These are phyloP conservation scores for Spialia ferax DNA, from an alignment of 2,888 invertebrate genomes.

Conservation along the genomic window DNA sequence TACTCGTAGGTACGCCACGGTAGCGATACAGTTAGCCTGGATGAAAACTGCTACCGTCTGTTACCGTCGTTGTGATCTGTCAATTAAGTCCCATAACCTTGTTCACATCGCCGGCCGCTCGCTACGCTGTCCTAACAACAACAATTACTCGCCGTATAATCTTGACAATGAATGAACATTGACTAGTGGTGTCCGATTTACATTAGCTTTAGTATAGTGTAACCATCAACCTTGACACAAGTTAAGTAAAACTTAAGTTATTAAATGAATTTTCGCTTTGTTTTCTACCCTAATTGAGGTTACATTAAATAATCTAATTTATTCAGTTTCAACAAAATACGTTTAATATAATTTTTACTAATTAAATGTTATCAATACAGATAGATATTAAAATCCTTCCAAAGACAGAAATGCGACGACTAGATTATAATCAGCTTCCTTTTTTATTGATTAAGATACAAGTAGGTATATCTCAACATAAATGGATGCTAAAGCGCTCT, in stretches of 20 bases:
- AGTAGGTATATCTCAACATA: no score
- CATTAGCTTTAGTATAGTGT: background rate
- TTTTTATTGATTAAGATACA: no score
- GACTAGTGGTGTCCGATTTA: constrained; percentile 20
- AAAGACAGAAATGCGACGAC: no score
- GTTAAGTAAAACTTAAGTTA: background rate
- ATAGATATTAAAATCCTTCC: no score
- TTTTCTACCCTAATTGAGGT: constrained; percentile 56
- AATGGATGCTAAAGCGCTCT: no score
- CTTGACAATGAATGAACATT: constrained; percentile 39
- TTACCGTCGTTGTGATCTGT: constrained; percentile 60
- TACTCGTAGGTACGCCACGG: no score
- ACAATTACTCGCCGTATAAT: constrained; percentile 51
- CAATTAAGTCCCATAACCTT: constrained; percentile 76
- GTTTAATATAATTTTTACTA: no score
- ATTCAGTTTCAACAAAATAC: no score
- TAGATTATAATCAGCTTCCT: no score
- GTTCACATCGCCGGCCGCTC: constrained; percentile 66
- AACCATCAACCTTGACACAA: background rate
- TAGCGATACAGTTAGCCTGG: constrained; percentile 77
- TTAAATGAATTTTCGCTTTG: background rate
- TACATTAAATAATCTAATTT: no score
- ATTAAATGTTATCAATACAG: no score
- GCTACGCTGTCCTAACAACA: constrained; percentile 58
- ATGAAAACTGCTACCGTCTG: constrained; percentile 71